These are phyloP conservation scores for Leptinotarsa texana DNA, from an alignment of 1,140 invertebrate species.

Conservation along the genomic window DNA sequence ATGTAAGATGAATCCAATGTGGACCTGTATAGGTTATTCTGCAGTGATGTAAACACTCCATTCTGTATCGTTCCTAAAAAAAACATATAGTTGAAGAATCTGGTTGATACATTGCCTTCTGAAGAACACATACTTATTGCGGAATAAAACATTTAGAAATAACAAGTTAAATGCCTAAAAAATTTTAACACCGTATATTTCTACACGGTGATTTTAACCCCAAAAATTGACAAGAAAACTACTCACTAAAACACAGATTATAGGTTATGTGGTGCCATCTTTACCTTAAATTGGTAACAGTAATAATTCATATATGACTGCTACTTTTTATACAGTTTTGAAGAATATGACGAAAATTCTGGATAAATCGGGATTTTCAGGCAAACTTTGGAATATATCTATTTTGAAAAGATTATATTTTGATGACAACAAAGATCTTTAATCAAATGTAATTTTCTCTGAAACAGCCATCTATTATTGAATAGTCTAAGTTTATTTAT, in stretches of 20 bases:
- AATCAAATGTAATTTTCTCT: too few relatives aligned
- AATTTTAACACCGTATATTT: too few relatives aligned
- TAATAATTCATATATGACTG: background rate
- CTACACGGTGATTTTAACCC: background rate
- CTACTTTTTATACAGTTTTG: background rate
- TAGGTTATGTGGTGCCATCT: background rate
- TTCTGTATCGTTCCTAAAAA: conserved; percentile 5
- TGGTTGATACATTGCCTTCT: background rate
- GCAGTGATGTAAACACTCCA: background rate
- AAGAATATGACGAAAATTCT: background rate
- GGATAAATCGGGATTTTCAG: background rate
- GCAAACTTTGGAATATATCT: too few relatives aligned
- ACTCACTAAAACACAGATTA: background rate
- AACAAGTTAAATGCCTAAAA: background rate
- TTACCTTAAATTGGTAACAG: background rate
- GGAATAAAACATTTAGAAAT: background rate
- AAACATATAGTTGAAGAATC: background rate
- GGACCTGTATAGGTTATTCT: conserved; percentile 16
- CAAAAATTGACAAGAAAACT: background rate
- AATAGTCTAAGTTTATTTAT: too few relatives aligned
- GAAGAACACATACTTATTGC: background rate
- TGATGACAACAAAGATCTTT: background rate
- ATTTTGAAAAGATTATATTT: background rate
- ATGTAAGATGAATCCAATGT: conserved; percentile 11
- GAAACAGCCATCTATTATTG: too few relatives aligned